Base-by-base conservation (phyloP, 2,797 vertebrate species). In the Thamnophis elegans region DNA sequence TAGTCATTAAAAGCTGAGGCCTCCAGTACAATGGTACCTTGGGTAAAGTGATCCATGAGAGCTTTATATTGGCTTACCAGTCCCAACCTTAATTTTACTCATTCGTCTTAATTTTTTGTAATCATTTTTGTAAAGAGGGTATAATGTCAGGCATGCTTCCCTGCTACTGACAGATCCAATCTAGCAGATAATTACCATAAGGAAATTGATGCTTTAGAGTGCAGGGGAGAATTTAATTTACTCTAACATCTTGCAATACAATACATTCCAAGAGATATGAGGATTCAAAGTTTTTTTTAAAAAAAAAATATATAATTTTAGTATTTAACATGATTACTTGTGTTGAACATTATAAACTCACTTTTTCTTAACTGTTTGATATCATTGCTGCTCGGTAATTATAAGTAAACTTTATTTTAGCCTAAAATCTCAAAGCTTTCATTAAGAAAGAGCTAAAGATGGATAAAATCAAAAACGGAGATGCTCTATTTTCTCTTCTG, bases 101-200 rank as follows among this genome's bases (percentile, higher is more conserved):
- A 98, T 98, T 98, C 98, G 98, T 99, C 98, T 99, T 99, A 98
- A 99, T 99, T 99, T 99, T 98, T 98, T 98, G 98, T 98, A 98
- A 98, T 99, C 98, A 98, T 98, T 98, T 98, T 98, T 98, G 98
- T 99, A 98, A 98, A 99, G 98, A 99, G 98, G 99, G 98, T 99
- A 99, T 98, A 99, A 99, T 99, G 99, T 99, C 98, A 99, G 99
- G 98, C 98, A 98, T 98, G 99, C 99, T 99, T 99, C 98, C 98
- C 98, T 98, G 97, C 98, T 98, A 98, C 98, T 99, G 99, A 99
- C 99, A 99, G 98, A 98, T 99, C 98, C 98, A 99, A 99, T 99
- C 99, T 99, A 98, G 98, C 98, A 99, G 98, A 99, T 99, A 99
- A 99, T 99, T 99, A 99, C 99, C 99, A 99, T 99, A 99, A 99